phyloP scores from a whole-genome alignment of 2,113 vertebrate genomes.

The Gnathochromis pfefferi region DNA sequence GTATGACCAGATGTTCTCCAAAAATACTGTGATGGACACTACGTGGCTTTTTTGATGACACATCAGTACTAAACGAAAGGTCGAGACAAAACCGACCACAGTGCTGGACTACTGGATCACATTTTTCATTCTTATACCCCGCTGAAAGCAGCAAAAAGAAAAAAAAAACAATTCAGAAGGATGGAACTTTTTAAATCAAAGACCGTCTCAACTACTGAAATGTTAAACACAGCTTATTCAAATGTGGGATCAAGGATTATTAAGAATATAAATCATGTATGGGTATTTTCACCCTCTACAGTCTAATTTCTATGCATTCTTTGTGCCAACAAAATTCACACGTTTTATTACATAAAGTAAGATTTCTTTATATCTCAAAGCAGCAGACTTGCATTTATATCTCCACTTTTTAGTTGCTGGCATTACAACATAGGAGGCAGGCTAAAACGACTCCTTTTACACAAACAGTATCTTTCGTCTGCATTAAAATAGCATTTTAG shows the following conservation, averaged over 20 bases:
- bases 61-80: not conserved
- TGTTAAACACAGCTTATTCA: conserved; percentile 18
- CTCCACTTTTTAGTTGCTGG: not conserved
- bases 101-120: not conserved
- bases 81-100: not conserved
- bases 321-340: not conserved
- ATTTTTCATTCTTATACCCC: not conserved
- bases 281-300: not conserved
- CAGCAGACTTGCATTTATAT: not conserved
- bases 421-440: not conserved
- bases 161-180: not conserved
- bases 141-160: not conserved
- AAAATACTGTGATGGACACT: not conserved
- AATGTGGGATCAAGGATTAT: not conserved
- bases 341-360: not conserved
- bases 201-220: not conserved
- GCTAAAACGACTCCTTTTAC: not conserved
- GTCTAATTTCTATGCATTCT: not conserved
- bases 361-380: not conserved
- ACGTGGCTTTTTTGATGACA: not conserved
- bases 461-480: not conserved
- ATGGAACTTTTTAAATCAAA: not conserved
- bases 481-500: not conserved
- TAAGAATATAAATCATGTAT: not conserved
- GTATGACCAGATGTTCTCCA: not conserved